A percentile compares a stretch with the other conserved stretches of the same genome.
Evolutionary conservation across 1,140 invertebrate species (phyloP).

Genomic region (Augochlora pura): DNA sequence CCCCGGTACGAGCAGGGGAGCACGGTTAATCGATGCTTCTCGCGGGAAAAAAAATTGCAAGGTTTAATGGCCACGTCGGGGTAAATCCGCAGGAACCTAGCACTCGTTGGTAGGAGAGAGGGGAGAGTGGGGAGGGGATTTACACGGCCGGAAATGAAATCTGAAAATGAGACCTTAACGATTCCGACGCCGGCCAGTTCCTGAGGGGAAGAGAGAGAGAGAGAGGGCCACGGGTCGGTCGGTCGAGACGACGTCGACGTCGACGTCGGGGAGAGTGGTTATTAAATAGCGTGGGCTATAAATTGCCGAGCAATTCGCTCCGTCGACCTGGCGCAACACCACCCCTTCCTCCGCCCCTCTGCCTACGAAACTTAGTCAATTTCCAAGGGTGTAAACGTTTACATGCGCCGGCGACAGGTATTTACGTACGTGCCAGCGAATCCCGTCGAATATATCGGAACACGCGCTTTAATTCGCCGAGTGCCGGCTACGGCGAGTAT

Average conservation of each 20-base stretch:
- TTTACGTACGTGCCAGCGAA: slow-evolving; percentile 40
- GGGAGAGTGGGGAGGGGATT: slow-evolving; percentile 35
- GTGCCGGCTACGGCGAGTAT: slow-evolving; percentile 4
- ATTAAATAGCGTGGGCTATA: slow-evolving; percentile 59
- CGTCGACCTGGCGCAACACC: neutral
- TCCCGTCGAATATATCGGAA: neutral
- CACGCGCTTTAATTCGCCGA: slow-evolving; percentile 19
- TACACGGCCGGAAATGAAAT: slow-evolving; percentile 59
- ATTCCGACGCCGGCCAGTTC: slow-evolving; percentile 8
- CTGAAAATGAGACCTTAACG: slow-evolving; percentile 52
- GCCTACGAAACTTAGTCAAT: slow-evolving; percentile 59
- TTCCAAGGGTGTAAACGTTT: slow-evolving; percentile 51
- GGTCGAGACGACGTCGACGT: slow-evolving; percentile 37
- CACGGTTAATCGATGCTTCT: neutral
- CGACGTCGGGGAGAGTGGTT: slow-evolving; percentile 25
- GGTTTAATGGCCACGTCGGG: neutral
- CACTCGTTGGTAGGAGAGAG: too few species aligned
- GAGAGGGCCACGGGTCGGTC: neutral
- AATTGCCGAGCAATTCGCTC: slow-evolving; percentile 57
- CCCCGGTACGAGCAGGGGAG: too few species aligned
- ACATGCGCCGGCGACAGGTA: slow-evolving; percentile 37
- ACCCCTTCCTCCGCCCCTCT: too few species aligned
- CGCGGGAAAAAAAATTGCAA: neutral
- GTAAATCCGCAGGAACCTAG: slow-evolving; percentile 7
- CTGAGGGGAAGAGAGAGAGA: too few species aligned